Conservation (phyloP, 1,140 invertebrate genomes). For the Drosophila novamexicana region DNA sequence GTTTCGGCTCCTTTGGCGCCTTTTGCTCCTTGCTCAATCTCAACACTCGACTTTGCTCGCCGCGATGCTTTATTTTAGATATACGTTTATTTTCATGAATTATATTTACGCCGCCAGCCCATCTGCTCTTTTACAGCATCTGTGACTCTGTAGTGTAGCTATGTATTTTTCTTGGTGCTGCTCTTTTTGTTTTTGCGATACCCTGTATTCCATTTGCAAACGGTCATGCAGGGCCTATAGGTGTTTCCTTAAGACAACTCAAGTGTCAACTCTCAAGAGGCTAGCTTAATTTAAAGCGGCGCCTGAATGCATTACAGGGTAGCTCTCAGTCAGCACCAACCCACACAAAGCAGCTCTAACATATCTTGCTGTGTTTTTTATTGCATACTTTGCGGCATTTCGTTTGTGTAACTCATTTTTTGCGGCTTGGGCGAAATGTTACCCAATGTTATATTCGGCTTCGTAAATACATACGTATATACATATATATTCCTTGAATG, state of each 20-base stretch:
- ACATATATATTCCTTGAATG: constrained; percentile 22
- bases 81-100: constrained; percentile 54
- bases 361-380: constrained; percentile 49
- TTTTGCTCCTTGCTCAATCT: constrained; percentile 16
- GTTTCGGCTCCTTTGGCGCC: constrained; percentile 9
- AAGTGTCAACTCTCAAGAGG: too few species aligned
- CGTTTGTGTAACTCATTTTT: constrained; percentile 59
- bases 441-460: constrained; percentile 14
- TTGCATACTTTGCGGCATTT: constrained; percentile 80
- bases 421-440: constrained; percentile 42
- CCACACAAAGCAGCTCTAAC: background rate
- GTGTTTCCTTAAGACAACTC: too few species aligned
- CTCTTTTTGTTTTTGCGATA: background rate
- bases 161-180: background rate
- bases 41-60: constrained; percentile 5
- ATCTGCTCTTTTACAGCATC: constrained; percentile 7
- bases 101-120: constrained; percentile 40
- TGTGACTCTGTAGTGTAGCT: background rate
- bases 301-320: constrained; percentile 6
- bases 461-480: constrained; percentile 15
- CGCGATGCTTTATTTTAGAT: constrained; percentile 34
- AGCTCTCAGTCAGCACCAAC: background rate
- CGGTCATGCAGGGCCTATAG: too few species aligned
- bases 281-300: too few species aligned
- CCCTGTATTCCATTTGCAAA: too few species aligned